These are phyloP conservation scores for Paragorgia papillata DNA, from an alignment of 92 coral and sea anemone genomes.

Conservation along the genomic window DNA sequence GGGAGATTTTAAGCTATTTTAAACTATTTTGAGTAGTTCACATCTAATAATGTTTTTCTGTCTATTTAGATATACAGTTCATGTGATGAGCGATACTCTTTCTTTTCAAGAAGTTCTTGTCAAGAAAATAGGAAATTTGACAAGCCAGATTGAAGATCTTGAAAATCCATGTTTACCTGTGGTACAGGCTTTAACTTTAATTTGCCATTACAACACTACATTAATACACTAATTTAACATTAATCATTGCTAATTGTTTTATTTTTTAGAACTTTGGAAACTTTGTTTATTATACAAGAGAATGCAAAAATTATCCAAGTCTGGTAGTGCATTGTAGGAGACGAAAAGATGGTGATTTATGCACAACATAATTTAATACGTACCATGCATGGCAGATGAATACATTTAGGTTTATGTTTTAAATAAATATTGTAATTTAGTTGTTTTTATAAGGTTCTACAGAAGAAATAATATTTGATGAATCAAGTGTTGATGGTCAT, in stretches of 20 bases:
- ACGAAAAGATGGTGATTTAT: conserved; percentile 34
- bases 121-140: conserved; percentile 67
- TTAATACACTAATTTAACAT: not conserved
- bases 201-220: not conserved
- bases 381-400: too few relatives aligned
- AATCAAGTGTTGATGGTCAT: conserved; percentile 13
- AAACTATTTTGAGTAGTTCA: too few relatives aligned
- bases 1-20: too few relatives aligned
- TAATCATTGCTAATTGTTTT: not conserved
- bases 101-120: conserved; percentile 66
- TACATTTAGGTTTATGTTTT: too few relatives aligned
- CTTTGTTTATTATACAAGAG: conserved; percentile 76
- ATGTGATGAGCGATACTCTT: conserved; percentile 65
- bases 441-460: too few relatives aligned
- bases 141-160: conserved; percentile 57
- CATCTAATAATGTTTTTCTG: too few relatives aligned
- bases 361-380: too few relatives aligned
- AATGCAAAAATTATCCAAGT: conserved; percentile 55
- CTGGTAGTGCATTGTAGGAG: conserved; percentile 82
- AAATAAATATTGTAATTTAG: too few relatives aligned
- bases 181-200: conserved; percentile 40
- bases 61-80: conserved; percentile 61
- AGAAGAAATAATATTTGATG: conserved; percentile 56
- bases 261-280: conserved; percentile 68
- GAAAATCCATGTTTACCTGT: conserved; percentile 70